Evolutionary conservation across 2,888 invertebrate genomes (phyloP).

Genomic region (Chrysodeixis includens): DNA sequence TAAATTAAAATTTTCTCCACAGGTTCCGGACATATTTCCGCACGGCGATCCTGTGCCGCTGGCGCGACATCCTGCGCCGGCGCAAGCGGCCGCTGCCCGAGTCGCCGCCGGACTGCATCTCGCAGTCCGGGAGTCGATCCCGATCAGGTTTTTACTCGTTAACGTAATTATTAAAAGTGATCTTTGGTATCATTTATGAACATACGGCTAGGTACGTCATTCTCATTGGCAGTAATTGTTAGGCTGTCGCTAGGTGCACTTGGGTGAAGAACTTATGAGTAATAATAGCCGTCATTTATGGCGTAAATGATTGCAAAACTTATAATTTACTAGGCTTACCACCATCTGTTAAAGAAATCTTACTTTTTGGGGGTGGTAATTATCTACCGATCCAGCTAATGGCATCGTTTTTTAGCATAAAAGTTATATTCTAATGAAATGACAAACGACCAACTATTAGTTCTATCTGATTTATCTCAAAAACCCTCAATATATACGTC

Average conservation of each 20-base stretch:
- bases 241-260: not conserved
- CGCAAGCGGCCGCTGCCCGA: constrained; percentile 82
- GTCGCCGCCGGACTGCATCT: constrained; percentile 86
- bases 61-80: constrained; percentile 81
- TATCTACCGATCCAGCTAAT: too few species aligned
- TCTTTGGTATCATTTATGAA: constrained; percentile 72
- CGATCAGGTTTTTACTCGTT: constrained; percentile 90
- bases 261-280: not conserved
- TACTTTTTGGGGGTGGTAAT: too few species aligned
- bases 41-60: constrained; percentile 91
- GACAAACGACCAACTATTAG: too few species aligned
- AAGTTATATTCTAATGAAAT: too few species aligned
- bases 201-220: constrained; percentile 41
- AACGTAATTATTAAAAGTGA: constrained; percentile 88
- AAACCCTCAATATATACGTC: too few species aligned
- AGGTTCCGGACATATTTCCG: constrained; percentile 93
- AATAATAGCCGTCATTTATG: too few species aligned
- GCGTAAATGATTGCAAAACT: too few species aligned
- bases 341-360: too few species aligned
- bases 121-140: constrained; percentile 89
- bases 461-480: too few species aligned
- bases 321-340: too few species aligned
- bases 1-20: too few species aligned
- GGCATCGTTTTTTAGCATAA: too few species aligned
- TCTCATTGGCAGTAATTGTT: constrained; percentile 18